A percentile compares a stretch with the other conserved stretches of the same genome.
phyloP scores from a whole-genome alignment of 2,888 invertebrate genomes.

The Artemia sinica region DNA sequence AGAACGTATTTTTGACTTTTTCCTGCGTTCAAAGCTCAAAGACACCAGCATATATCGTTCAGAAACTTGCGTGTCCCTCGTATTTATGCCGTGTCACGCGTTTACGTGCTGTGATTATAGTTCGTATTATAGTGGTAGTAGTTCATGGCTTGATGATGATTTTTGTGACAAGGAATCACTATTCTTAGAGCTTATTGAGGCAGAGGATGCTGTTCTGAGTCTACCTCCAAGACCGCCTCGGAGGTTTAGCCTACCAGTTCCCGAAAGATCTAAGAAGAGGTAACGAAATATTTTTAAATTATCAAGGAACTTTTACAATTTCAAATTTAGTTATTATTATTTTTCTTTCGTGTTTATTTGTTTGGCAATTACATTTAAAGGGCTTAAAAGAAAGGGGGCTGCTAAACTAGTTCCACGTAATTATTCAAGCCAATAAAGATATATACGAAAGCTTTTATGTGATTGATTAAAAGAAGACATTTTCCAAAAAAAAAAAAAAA shows the following conservation, averaged over 20 bases:
- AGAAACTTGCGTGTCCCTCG: neutral
- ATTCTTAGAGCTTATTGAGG: neutral
- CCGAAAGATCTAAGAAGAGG: too few relatives aligned
- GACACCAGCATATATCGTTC: neutral
- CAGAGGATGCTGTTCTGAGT: neutral
- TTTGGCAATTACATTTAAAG: too few relatives aligned
- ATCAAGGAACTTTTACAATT: too few relatives aligned
- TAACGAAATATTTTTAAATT: too few relatives aligned
- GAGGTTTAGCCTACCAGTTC: neutral
- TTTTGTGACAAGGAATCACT: neutral
- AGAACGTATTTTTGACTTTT: neutral
- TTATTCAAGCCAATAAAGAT: too few relatives aligned
- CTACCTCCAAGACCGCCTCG: neutral
- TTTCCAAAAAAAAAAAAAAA: too few relatives aligned
- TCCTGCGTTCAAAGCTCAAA: neutral
- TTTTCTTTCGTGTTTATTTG: too few relatives aligned
- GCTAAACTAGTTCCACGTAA: too few relatives aligned
- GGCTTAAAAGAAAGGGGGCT: too few relatives aligned
- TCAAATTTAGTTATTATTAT: too few relatives aligned
- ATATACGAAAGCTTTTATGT: too few relatives aligned
- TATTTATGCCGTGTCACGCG: constrained; percentile 4
- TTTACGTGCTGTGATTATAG: neutral
- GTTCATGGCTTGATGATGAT: neutral
- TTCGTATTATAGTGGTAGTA: neutral
- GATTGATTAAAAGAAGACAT: too few relatives aligned